Evolutionary conservation across 2,113 vertebrate genomes (phyloP).

Genomic region (Sinosuthora webbiana): DNA sequence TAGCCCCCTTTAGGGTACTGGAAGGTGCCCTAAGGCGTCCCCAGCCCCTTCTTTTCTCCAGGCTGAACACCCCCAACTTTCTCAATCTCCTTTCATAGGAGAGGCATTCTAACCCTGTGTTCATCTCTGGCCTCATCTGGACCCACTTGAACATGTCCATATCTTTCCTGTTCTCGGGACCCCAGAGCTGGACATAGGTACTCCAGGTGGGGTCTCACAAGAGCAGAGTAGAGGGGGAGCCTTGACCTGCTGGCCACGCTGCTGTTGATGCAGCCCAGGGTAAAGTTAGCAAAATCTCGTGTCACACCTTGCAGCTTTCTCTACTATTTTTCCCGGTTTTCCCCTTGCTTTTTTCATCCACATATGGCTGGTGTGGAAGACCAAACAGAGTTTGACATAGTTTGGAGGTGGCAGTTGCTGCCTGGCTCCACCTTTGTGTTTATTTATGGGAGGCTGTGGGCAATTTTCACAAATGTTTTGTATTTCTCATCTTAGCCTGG

Average conservation of each 20-base stretch:
- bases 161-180: not conserved
- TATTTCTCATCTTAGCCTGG: not conserved
- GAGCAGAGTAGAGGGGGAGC: too few species aligned
- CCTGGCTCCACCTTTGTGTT: not conserved
- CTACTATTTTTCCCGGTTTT: not conserved
- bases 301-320: not conserved
- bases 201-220: not conserved
- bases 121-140: not conserved
- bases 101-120: not conserved
- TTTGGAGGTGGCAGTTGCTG: not conserved
- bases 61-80: not conserved
- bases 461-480: not conserved
- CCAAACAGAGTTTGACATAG: not conserved
- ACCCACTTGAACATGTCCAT: not conserved
- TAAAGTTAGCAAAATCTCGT: not conserved
- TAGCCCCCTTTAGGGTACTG: not conserved
- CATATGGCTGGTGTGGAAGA: not conserved
- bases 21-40: not conserved
- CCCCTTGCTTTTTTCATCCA: not conserved
- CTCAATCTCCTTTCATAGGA: not conserved
- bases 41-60: not conserved
- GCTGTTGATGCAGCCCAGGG: not conserved
- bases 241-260: accelerated
- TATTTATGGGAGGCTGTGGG: not conserved
- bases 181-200: not conserved